phyloP scores from a whole-genome alignment of 2,888 invertebrate species.

The Colostygia pectinataria region DNA sequence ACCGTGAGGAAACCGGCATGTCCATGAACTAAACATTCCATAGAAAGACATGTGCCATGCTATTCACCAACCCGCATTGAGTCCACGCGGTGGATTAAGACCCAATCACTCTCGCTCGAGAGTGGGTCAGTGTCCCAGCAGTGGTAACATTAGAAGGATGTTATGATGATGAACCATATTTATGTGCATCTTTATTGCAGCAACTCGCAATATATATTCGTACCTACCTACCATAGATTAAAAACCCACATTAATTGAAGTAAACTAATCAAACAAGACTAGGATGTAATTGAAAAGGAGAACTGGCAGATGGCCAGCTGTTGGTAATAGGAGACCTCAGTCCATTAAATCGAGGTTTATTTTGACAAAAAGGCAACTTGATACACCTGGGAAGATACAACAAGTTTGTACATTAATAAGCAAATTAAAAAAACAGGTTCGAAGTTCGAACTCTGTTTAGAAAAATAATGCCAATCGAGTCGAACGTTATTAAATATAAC shows the following conservation, averaged over 20 bases:
- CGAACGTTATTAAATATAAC: background rate
- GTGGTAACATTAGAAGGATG: too few species aligned
- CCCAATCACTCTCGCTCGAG: too few species aligned
- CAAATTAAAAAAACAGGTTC: constrained; percentile 9
- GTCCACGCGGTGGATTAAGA: too few species aligned
- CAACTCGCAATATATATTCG: too few species aligned
- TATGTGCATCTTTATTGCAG: too few species aligned
- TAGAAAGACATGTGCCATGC: too few species aligned
- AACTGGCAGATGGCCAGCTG: constrained; percentile 25
- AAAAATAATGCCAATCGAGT: background rate
- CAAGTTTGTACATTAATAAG: constrained; percentile 3
- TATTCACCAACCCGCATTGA: too few species aligned
- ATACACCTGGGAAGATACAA: constrained; percentile 25
- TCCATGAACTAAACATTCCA: too few species aligned
- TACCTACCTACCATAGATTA: constrained; percentile 10
- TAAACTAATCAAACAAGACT: constrained; percentile 25
- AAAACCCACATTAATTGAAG: constrained; percentile 16
- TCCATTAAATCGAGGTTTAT: constrained; percentile 27
- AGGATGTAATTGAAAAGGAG: constrained; percentile 22
- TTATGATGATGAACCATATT: too few species aligned
- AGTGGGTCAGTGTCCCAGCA: too few species aligned
- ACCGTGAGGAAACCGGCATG: too few species aligned
- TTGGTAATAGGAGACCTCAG: constrained; percentile 24
- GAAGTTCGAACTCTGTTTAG: background rate
- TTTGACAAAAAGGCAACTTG: constrained; percentile 25